Base-by-base conservation (phyloP, 92 coral and sea anemone genomes). In the Porites lobata region DNA sequence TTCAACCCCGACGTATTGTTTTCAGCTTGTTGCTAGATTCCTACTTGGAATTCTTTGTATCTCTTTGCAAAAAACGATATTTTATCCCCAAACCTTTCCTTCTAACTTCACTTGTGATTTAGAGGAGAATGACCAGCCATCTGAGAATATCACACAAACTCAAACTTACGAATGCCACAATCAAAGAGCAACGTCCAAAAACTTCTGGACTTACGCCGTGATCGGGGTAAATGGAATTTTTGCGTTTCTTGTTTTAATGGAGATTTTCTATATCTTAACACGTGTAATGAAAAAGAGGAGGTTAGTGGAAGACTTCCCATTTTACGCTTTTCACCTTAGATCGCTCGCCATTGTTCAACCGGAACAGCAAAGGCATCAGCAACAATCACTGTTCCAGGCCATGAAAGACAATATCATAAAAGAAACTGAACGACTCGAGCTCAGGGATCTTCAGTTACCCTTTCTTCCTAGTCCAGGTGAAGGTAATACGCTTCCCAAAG, bases 11-110 rank as follows among this genome's bases (percentile, higher is more conserved):
- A 14, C 68, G 2, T 65, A 80, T 17, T 19, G 57, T 47, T 80
- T 19, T 24, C 84, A 80, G 13, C 84, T 80, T 9, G 63, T 50
- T 6, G 9, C 19, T 1, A 52, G 50, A 50, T 6, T 65, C 20
- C 63, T 72, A 1, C 13, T 80, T 13, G 84, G 43, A 13, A 65
- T 80, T 11, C 13, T 66, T 50, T 80, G 50, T 11, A 66, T 80
- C 19, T 11, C 66, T 19, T 1, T 65, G 43, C 84, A 65, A 52
- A 80, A 74, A 3, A 10, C 65, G 17, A 50, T 80, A 1, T 20
- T 47, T 50, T 65, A 65, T 43, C 50, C 74, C 9, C 8, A 20
- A 51, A n/a, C 4, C 7, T 80, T 80, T 11, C 84, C 84, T 2
- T 50, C 84, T 21, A 68, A 22, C 43, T 80, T 65, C 9, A n/a